Evolutionary conservation across 1,140 invertebrate species (phyloP).

Genomic region (Sipha flava): DNA sequence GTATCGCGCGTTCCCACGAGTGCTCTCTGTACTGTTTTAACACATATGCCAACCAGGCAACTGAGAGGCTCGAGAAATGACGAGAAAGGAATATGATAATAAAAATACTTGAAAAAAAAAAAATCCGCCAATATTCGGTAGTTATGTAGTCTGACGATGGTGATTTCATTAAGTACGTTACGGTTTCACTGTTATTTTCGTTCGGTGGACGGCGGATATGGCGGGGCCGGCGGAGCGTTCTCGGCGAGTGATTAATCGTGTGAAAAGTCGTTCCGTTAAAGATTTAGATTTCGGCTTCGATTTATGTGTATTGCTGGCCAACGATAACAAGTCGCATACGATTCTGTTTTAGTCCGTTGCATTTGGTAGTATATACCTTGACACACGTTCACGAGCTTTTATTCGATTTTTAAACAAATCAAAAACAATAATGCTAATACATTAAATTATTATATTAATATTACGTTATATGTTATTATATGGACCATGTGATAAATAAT

Average conservation of each 20-base stretch:
- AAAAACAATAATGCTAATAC: no score
- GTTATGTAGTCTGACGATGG: no score
- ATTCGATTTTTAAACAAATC: no score
- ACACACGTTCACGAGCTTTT: no score
- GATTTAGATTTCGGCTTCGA: background rate
- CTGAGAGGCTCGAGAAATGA: background rate
- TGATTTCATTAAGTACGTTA: background rate
- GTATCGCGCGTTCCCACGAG: background rate
- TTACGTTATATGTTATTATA: no score
- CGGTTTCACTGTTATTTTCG: background rate
- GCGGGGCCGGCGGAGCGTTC: background rate
- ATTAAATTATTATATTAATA: no score
- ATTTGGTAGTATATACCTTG: no score
- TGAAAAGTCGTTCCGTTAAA: background rate
- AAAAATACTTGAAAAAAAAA: background rate
- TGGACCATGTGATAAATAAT: no score
- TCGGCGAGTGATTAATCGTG: conserved; percentile 14
- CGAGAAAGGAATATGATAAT: no score
- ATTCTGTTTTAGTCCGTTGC: no score
- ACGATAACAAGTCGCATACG: no score
- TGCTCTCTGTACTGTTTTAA: background rate
- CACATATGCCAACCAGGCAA: background rate
- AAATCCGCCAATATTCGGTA: conserved; percentile 16
- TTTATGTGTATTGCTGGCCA: no score
- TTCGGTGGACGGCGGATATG: background rate